Evolutionary conservation across 2,888 invertebrate species (phyloP), one percentile per base, ranked within the genome.

Genomic region (Cantharis rufa): DNA sequence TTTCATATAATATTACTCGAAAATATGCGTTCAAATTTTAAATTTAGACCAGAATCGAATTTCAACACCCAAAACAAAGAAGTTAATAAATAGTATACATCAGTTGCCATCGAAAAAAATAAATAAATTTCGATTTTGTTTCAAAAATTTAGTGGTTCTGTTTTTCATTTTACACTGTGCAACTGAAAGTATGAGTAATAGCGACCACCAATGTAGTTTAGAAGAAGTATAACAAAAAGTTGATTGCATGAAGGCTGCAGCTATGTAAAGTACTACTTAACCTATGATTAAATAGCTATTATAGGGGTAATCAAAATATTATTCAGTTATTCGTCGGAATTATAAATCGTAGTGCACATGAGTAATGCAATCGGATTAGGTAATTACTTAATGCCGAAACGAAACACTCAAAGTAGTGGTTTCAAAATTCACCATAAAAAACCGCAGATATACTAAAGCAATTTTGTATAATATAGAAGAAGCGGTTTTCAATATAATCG

Each of bases 271-370:
- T 24, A 18, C 24, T 24, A 66, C 64, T 66, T 66, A 66, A 66
- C 64, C 64, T 66, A 66, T 21, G 64, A 66, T 66, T 66, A 66
- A 66, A 66, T 66, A 66, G 24, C 64, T 66, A 66, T 66, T 66
- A 66, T 66, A 66, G 64, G 64, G 64, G 64, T 21, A 66, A 66
- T 66, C 24, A 66, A 21, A 24, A 24, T 66, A 66, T 66, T 66
- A 66, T 66, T 21, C 48, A 48, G 48, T 48, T 48, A 48, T 48
- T 48, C 48, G 48, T 48, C 48, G n/a, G 48, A 48, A 48, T 48
- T 48, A 48, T 48, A n/a, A 48, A 48, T n/a, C 48, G 48, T n/a
- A 48, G 13, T 48, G 48, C 48, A 48, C 48, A 48, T 48, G 48
- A n/a, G 48, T 48, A 48, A 48, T n/a, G 48, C 48, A 48, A 48